Base-by-base conservation (phyloP, 2,113 vertebrate species). In the Melanerpes aurifrons region DNA sequence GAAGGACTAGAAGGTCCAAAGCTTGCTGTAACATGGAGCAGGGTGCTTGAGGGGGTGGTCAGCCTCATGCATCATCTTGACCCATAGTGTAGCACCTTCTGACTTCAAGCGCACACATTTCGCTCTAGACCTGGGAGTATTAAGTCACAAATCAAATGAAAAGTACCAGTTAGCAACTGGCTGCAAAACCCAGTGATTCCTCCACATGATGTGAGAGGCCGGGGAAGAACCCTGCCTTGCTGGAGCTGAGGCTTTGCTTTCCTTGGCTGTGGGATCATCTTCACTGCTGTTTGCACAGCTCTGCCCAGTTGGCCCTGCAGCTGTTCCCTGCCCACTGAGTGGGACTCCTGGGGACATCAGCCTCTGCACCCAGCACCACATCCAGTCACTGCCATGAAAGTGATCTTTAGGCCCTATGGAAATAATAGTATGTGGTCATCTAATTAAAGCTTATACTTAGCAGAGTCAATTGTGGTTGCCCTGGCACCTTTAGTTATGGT, bases 371-470 rank as follows among this genome's bases (percentile, higher is more conserved):
- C 59, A 79, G 26, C 71, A 64, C 89, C 3, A 0, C 89, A 28
- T 72, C 76, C 76, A 53, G 1, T 37, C 63, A 53, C 43, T 77
- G 53, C 8, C 14, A 40, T 59, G 61, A 68, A 62, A 91, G 22
- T 63, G 9, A 56, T 87, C 64, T 63, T 62, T 59, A 59, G 14
- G 31, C n/a, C 15, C 3, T 1, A 0, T 6, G 47, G 47, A 71
- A 83, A 80, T 94, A 90, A 71, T 59, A 77, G 57, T 25, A 74
- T 82, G 82, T 90, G 87, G 92, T 77, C 53, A 48, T 47, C 76
- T 94, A 96, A 96, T 91, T 77, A 93, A 90, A 96, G 85, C 57
- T 77, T 82, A 32, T 53, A n/a, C 18, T 45, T 50, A 66, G 32
- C 61, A 57, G 11, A 61, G 18, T 22, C 63, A 76, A 70, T 89